These are phyloP conservation scores for Dryocosmus kuriphilus DNA, from an alignment of 2,888 invertebrate species.

Conservation along the genomic window DNA sequence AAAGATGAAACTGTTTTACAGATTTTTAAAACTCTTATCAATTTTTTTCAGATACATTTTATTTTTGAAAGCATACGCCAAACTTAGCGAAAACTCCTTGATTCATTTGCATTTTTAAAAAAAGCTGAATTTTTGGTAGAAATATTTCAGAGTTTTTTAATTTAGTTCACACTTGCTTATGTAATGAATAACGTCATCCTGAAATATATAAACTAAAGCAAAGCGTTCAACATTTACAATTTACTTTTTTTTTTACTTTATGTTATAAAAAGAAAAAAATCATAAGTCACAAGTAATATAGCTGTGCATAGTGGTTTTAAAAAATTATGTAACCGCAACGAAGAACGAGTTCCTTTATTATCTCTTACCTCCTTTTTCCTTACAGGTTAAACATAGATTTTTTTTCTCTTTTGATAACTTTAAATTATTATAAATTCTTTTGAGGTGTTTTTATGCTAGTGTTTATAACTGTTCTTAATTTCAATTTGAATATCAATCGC, in stretches of 20 bases:
- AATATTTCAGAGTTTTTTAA: neutral
- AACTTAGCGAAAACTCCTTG: neutral
- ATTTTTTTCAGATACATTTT: neutral
- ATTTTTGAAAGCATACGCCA: neutral
- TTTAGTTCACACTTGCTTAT: neutral
- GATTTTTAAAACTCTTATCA: neutral
- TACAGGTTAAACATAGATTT: neutral
- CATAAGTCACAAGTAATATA: neutral
- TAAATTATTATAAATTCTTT: neutral
- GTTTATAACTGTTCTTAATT: neutral
- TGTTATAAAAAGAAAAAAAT: neutral
- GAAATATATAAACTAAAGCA: neutral
- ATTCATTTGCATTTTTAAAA: neutral
- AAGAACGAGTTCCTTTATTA: conserved; percentile 35
- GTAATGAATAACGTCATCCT: neutral
- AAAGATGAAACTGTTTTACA: neutral
- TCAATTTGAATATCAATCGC: neutral
- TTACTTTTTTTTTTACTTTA: neutral
- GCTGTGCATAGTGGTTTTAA: neutral
- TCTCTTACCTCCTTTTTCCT: conserved; percentile 29
- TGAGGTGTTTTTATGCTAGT: neutral
- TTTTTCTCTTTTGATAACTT: neutral
- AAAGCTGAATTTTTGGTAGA: neutral
- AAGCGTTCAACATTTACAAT: neutral
- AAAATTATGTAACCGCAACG: conserved; percentile 16